Conservation (phyloP, 2,113 vertebrate species). For the Dendropsophus ebraccatus region DNA sequence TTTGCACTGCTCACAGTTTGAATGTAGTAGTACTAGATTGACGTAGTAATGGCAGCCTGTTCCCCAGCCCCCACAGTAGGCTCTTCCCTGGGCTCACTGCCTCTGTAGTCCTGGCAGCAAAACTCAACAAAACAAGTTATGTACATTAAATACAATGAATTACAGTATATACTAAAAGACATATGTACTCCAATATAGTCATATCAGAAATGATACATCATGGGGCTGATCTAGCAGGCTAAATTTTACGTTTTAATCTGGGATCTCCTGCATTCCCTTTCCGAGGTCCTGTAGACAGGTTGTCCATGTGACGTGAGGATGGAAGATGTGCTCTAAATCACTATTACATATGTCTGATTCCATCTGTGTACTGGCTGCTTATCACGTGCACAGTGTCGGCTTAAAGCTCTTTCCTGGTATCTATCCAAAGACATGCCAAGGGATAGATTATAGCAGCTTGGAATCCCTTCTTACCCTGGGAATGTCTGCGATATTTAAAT, state of each 20-base stretch:
- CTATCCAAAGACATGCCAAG: not conserved
- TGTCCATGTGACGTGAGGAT: not conserved
- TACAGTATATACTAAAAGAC: too few relatives aligned
- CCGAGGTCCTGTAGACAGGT: not conserved
- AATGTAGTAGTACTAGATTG: too few relatives aligned
- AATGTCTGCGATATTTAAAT: slow-evolving; percentile 11
- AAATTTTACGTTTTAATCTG: not conserved
- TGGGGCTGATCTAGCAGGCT: too few relatives aligned
- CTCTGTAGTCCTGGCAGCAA: too few relatives aligned
- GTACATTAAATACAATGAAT: too few relatives aligned
- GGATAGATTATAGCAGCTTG: slow-evolving; percentile 2
- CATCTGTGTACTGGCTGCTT: not conserved
- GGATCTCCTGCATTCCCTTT: not conserved
- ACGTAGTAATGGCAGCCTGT: too few relatives aligned
- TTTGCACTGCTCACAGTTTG: too few relatives aligned
- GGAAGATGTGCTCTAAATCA: not conserved
- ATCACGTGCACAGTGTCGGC: not conserved
- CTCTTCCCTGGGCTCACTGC: too few relatives aligned
- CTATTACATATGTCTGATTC: not conserved
- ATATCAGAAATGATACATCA: too few relatives aligned
- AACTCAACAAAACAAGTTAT: too few relatives aligned
- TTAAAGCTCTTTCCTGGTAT: not conserved
- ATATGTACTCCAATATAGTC: too few relatives aligned
- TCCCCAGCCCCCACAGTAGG: too few relatives aligned
- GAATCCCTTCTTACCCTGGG: not conserved